Evolutionary conservation across 2,888 invertebrate species (phyloP).

Genomic region (Formica aserva): DNA sequence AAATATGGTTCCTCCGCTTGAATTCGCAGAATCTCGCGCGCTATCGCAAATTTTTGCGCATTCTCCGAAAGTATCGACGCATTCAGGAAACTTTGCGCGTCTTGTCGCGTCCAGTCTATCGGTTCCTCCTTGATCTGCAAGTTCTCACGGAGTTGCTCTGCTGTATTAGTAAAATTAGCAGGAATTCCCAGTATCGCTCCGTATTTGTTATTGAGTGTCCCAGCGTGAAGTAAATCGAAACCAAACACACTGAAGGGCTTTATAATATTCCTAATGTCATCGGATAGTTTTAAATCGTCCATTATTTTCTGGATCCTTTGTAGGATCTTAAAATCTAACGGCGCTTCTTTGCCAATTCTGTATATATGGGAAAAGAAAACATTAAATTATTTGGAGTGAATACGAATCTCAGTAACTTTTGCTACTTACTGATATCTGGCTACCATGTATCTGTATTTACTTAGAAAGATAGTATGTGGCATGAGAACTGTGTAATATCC

Average conservation of each 20-base stretch:
- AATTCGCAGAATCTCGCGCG: slow-evolving; percentile 90
- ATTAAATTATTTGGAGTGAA: background rate
- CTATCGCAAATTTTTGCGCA: slow-evolving; percentile 93
- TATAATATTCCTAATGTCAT: slow-evolving; percentile 86
- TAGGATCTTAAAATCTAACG: slow-evolving; percentile 78
- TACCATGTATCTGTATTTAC: slow-evolving; percentile 88
- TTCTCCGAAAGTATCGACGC: slow-evolving; percentile 91
- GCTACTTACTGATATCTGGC: slow-evolving; percentile 89
- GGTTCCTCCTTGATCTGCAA: slow-evolving; percentile 88
- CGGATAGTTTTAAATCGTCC: slow-evolving; percentile 87
- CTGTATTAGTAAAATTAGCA: slow-evolving; percentile 88
- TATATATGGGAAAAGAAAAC: background rate
- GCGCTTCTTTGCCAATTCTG: background rate
- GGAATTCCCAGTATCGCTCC: slow-evolving; percentile 92
- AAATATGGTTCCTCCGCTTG: slow-evolving; percentile 87
- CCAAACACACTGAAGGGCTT: slow-evolving; percentile 91
- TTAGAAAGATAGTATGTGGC: slow-evolving; percentile 89
- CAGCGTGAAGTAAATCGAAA: slow-evolving; percentile 91
- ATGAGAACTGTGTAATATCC: background rate
- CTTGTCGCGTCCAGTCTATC: slow-evolving; percentile 89
- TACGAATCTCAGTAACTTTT: background rate
- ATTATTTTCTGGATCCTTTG: slow-evolving; percentile 88
- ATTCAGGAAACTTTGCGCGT: slow-evolving; percentile 88
- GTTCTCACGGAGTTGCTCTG: slow-evolving; percentile 86
- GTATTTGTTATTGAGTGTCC: slow-evolving; percentile 86